Evolutionary conservation across 2,797 vertebrate species (phyloP).

Genomic region (Hephaestus fuliginosus): DNA sequence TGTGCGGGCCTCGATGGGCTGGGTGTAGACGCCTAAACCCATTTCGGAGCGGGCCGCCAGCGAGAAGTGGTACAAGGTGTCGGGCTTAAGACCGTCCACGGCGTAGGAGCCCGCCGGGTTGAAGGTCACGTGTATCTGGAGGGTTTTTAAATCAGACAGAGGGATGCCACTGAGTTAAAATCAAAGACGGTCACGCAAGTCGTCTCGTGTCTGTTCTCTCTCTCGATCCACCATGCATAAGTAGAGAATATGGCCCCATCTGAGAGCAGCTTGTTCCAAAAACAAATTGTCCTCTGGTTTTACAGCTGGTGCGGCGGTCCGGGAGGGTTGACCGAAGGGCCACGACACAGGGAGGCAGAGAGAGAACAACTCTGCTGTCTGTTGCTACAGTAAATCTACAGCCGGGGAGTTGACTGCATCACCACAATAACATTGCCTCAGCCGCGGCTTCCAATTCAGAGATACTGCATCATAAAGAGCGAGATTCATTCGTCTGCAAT

Average conservation of each 20-base stretch:
- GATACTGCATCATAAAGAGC: conserved; percentile 63
- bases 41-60: conserved; percentile 93
- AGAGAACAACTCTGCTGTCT: conserved; percentile 37
- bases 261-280: conserved; percentile 34
- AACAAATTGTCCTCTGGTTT: conserved; percentile 38
- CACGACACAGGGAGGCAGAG: conserved; percentile 20
- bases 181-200: background rate
- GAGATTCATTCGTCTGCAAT: conserved; percentile 43
- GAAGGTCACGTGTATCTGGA: conserved; percentile 91
- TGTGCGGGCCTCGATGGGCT: conserved; percentile 91
- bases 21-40: conserved; percentile 94
- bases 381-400: conserved; percentile 52
- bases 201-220: background rate
- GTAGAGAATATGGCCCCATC: conserved; percentile 15
- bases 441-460: conserved; percentile 38
- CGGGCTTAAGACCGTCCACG: conserved; percentile 92
- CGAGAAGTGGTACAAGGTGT: conserved; percentile 92
- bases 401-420: conserved; percentile 56
- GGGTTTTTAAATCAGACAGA: conserved; percentile 37
- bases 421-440: conserved; percentile 54
- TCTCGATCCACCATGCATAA: conserved; percentile 14
- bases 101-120: conserved; percentile 90
- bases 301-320: conserved; percentile 45
- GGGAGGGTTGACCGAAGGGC: conserved; percentile 46
- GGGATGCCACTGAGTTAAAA: conserved; percentile 12